A percentile compares a stretch with the other conserved stretches of the same genome.
Conservation (phyloP, 2,797 vertebrate genomes). For the Luscinia luscinia region DNA sequence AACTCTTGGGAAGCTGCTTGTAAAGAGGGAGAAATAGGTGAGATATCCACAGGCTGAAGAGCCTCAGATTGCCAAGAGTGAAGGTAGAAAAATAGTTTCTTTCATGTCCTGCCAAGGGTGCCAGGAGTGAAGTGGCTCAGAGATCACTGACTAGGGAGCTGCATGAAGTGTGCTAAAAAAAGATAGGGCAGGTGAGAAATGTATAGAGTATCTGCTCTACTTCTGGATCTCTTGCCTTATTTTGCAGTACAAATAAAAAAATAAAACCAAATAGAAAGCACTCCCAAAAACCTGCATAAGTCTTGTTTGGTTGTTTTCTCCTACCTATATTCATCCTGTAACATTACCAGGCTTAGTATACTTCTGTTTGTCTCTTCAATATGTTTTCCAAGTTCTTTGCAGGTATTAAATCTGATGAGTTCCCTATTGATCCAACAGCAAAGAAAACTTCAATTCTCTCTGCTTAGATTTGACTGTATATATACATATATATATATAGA, state of each 20-base stretch:
- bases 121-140: background rate
- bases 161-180: background rate
- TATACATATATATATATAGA: too few relatives aligned
- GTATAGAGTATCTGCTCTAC: background rate
- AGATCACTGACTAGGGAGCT: background rate
- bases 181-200: background rate
- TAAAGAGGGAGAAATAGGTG: background rate
- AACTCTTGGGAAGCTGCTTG: background rate
- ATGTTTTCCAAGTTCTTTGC: background rate
- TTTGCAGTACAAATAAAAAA: background rate
- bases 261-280: background rate
- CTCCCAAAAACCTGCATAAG: background rate
- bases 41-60: background rate
- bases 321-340: background rate
- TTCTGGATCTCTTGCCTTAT: background rate
- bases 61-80: background rate
- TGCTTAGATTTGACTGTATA: background rate
- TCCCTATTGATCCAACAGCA: background rate
- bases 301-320: background rate
- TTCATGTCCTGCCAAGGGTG: background rate
- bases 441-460: background rate
- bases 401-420: background rate
- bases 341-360: background rate
- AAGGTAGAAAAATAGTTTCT: background rate
- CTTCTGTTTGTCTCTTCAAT: background rate